Evolutionary conservation across 2,113 vertebrate genomes (phyloP).

Genomic region (Vombatus ursinus): DNA sequence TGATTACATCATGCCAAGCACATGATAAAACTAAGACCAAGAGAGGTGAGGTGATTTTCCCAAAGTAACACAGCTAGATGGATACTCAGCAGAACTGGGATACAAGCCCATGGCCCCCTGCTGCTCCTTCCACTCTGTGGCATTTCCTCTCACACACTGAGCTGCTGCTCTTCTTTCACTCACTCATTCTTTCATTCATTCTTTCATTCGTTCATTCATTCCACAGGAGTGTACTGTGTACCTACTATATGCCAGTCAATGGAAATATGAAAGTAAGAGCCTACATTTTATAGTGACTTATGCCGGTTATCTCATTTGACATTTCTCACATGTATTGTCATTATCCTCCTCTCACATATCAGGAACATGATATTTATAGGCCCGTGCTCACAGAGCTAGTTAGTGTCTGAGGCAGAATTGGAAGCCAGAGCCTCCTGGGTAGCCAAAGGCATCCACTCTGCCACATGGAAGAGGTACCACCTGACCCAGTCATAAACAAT

Average conservation of each 20-base stretch:
- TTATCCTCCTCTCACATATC: background rate
- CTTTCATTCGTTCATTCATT: background rate
- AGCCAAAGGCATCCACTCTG: background rate
- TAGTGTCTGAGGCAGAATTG: background rate
- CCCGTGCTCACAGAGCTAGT: background rate
- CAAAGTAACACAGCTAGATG: background rate
- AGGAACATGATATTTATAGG: background rate
- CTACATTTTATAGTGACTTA: background rate
- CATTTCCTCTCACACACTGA: background rate
- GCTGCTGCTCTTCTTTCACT: background rate
- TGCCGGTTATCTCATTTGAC: background rate
- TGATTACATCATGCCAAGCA: background rate
- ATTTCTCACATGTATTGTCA: background rate
- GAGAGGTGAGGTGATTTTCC: background rate
- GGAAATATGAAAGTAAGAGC: background rate
- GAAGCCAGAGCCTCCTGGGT: background rate
- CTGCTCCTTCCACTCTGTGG: background rate
- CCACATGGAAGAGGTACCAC: background rate
- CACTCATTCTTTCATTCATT: too few species aligned
- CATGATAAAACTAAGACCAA: background rate
- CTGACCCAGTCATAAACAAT: background rate
- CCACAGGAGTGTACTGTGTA: background rate
- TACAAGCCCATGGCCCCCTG: background rate
- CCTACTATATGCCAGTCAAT: background rate
- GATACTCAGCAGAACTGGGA: background rate